phyloP scores from a whole-genome alignment of 2,888 invertebrate genomes.

The Eupithecia inturbata region DNA sequence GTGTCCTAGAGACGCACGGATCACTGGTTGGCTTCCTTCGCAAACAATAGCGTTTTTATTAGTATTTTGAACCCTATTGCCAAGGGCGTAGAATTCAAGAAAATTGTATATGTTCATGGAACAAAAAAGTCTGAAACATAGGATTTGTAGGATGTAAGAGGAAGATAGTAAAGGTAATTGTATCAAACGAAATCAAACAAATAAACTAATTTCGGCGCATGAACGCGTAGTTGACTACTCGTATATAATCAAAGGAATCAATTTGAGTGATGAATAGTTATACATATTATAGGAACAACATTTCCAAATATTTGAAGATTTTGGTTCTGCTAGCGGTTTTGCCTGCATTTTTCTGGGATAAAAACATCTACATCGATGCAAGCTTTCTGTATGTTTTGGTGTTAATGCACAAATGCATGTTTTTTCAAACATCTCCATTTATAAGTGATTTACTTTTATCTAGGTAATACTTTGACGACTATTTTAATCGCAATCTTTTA shows the following conservation, averaged over 20 bases:
- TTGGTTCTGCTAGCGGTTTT: too few relatives aligned
- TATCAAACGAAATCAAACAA: background rate
- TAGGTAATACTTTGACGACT: background rate
- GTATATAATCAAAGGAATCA: background rate
- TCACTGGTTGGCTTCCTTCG: conserved; percentile 65
- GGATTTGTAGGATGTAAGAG: background rate
- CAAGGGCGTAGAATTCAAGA: background rate
- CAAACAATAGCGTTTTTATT: conserved; percentile 44
- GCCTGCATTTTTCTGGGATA: too few relatives aligned
- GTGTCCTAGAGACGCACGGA: conserved; percentile 73
- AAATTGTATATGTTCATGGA: background rate
- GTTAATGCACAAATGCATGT: too few relatives aligned
- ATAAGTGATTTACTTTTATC: background rate
- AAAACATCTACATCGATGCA: background rate
- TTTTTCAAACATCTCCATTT: background rate
- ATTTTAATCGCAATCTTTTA: background rate
- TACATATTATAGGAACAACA: too few relatives aligned
- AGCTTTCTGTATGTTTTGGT: background rate
- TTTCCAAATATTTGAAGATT: too few relatives aligned
- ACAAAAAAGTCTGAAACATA: background rate
- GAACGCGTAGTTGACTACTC: background rate
- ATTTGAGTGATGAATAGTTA: too few relatives aligned
- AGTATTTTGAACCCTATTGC: background rate
- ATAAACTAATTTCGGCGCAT: background rate
- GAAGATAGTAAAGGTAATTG: background rate